A percentile compares a stretch with the other conserved stretches of the same genome.
These are phyloP conservation scores for Carlito syrichta DNA, from an alignment of 2,113 vertebrate genomes.

Conservation along the genomic window DNA sequence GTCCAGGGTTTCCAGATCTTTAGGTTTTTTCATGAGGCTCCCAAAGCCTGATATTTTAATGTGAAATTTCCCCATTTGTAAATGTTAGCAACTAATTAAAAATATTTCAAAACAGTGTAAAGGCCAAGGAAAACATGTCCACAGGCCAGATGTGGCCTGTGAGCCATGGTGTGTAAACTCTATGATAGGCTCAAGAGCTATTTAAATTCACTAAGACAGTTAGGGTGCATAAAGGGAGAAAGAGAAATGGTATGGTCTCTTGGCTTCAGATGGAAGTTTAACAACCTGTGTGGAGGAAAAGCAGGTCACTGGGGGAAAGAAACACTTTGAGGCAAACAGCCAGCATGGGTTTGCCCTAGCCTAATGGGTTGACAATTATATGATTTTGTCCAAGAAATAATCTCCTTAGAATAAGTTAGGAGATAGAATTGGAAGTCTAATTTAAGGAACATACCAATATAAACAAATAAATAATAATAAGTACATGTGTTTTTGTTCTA, in stretches of 20 bases:
- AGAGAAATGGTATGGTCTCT: neutral
- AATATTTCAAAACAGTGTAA: conserved; percentile 26
- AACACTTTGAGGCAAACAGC: neutral
- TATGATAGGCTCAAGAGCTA: neutral
- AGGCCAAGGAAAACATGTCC: conserved; percentile 52
- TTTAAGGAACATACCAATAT: neutral
- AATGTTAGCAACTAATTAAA: conserved; percentile 57
- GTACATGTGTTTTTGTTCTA: neutral
- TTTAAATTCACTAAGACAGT: conserved; percentile 39
- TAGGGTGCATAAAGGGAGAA: neutral
- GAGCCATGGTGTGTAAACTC: neutral
- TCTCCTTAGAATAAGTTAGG: neutral
- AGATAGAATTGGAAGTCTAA: neutral
- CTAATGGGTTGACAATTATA: neutral
- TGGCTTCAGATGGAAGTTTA: conserved; percentile 8
- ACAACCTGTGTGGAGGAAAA: neutral
- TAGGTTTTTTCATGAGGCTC: neutral
- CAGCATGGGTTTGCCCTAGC: neutral
- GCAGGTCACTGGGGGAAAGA: neutral
- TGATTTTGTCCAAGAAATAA: neutral
- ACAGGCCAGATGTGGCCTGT: neutral
- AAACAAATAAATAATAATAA: neutral
- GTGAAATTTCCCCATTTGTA: conserved; percentile 43
- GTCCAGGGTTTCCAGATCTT: neutral
- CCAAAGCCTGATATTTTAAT: neutral